Evolutionary conservation across 2,888 invertebrate genomes (phyloP), one percentile per base, ranked within the genome.

Genomic region (Strigamia maritima): DNA sequence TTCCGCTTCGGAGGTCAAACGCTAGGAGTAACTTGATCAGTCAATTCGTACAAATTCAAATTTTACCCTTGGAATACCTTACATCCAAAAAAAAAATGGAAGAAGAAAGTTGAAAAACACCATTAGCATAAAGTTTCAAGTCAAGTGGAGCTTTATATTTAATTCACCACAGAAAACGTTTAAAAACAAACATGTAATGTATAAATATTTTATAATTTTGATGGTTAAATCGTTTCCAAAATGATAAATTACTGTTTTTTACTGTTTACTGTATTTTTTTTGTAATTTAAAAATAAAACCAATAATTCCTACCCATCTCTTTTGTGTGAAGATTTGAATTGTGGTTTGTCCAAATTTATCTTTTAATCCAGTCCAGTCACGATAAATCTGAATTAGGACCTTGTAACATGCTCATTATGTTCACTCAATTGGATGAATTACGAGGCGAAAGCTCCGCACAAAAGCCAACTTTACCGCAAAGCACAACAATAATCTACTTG

Each of bases 321-420:
- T 65, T 70, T 70, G 70, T 70, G 28, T 28, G 70, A 70, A 70
- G 70, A 70, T 28, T 70, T 70, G 70, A 70, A 70, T 70, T 70
- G 70, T 70, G 70, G 70, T 70, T 70, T 70, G 70, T 70, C 70
- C 70, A 70, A 70, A 70, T 70, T 70, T 70, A 70, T 70, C 70
- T 70, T 70, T 70, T 70, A 70, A 70, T 70, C 70, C 70, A 24
- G 70, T 70, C 70, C 70, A 70, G 70, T 70, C 70, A 70, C 70
- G 70, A 70, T 70, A 70, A 70, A 70, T 70, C 70, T 70, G 70
- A 70, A 70, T 70, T 70, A 70, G 70, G 24, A 70, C 26, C 70
- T 70, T 70, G 70, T 70, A 70, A 70, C 70, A 26, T 70, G 70
- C 70, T 70, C 70, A 70, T 70, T 70, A 70, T 70, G 70, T 70